phyloP scores from a whole-genome alignment of 2,888 invertebrate species.

The Baccha elongata region DNA sequence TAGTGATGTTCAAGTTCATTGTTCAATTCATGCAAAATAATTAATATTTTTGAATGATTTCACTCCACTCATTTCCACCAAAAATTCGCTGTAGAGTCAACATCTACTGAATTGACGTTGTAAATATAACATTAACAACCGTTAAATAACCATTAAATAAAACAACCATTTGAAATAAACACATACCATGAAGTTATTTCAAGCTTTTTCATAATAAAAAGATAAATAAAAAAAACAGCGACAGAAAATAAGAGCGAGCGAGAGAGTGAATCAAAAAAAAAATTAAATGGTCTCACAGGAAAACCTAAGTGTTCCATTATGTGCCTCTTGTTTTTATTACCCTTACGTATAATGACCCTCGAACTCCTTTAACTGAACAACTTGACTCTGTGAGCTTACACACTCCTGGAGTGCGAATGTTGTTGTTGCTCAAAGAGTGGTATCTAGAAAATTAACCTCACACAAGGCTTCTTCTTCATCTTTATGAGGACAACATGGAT shows the following conservation, averaged over 20 bases:
- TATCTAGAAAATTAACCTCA: slow-evolving; percentile 63
- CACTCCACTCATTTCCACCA: background rate
- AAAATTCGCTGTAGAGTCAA: too few species aligned
- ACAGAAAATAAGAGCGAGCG: background rate
- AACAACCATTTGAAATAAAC: slow-evolving; percentile 54
- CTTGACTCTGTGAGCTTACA: slow-evolving; percentile 51
- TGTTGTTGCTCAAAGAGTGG: slow-evolving; percentile 62
- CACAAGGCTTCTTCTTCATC: slow-evolving; percentile 10
- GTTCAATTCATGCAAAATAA: too few species aligned
- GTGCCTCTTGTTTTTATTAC: slow-evolving; percentile 20
- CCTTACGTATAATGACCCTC: slow-evolving; percentile 57
- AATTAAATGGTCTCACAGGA: slow-evolving; percentile 68
- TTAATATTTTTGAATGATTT: too few species aligned
- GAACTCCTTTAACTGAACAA: slow-evolving; percentile 61
- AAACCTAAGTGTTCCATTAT: slow-evolving; percentile 52
- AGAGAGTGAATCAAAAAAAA: slow-evolving; percentile 4
- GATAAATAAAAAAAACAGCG: background rate
- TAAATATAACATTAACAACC: slow-evolving; percentile 38
- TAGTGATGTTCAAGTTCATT: too few species aligned
- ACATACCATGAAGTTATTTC: slow-evolving; percentile 28
- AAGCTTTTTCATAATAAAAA: slow-evolving; percentile 23
- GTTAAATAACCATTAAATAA: slow-evolving; percentile 62
- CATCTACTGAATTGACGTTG: slow-evolving; percentile 7
- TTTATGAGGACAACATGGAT: slow-evolving; percentile 11
- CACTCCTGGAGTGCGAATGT: slow-evolving; percentile 38